Base-by-base conservation (phyloP, 2,888 invertebrate species). In the Apodemia zela region DNA sequence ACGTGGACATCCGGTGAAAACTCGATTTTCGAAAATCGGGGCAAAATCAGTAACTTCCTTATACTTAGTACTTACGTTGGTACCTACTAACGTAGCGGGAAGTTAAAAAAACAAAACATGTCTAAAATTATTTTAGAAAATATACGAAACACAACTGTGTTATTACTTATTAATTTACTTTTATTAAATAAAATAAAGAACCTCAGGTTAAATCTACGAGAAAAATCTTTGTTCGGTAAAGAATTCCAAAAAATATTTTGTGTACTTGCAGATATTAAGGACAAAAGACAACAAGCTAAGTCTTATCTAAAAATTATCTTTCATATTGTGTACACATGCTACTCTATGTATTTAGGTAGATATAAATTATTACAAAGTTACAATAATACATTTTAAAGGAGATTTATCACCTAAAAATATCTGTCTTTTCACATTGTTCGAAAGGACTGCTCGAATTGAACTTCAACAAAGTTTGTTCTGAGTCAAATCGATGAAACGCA, bases 271-370 rank as follows among this genome's bases (percentile, higher is more conserved):
- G 74, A 73, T 76, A 75, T 76, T 83, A 76, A 86, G 80, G 85
- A 88, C 82, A 83, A 80, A 84, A 83, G 76, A 85, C 81, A 87
- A 84, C 80, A 79, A 82, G 84, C 86, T 88, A 87, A 87, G 76
- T 79, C 72, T 87, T 89, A 89, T 90, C 89, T 82, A 72, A 79
- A 38, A 38, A 80, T 79, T 81, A 81, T 82, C 82, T 84, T 78
- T 79, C 75, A 72, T 80, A 71, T 70, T 79, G 76, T 80, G 74
- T 80, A 76, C 78, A 74, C 75, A 79, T 71, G 79, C 77, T 78
- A 80, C 80, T 80, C 80, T 78, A 69, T 71, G 69, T 69, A 63
- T 66, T 66, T 64, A 64, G 49, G 38, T 47, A 67, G 64, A 62
- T 64, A 65, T 42, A 62, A 62, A 18, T 59, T 51, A 51, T 63